These are phyloP conservation scores for Grus americana DNA, from an alignment of 2,113 vertebrate species.

Conservation along the genomic window DNA sequence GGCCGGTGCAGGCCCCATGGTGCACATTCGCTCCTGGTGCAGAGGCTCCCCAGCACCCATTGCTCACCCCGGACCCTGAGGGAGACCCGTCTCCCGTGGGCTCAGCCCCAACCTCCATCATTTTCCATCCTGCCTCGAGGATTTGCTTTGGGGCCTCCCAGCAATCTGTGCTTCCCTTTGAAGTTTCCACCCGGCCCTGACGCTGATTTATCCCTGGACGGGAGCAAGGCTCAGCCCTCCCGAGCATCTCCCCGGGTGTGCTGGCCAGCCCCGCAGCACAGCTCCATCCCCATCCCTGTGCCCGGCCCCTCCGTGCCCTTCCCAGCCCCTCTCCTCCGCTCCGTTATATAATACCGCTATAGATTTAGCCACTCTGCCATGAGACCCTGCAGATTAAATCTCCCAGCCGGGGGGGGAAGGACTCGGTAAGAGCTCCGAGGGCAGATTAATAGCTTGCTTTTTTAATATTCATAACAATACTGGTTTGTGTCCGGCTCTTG, in stretches of 20 bases:
- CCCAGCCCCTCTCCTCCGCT: constrained; percentile 20
- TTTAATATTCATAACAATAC: constrained; percentile 70
- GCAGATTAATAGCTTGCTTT: constrained; percentile 65
- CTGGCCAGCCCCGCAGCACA: accelerated
- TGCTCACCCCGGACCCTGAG: not conserved
- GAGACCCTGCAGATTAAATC: constrained; percentile 72
- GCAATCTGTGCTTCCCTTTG: not conserved
- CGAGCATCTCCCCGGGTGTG: not conserved
- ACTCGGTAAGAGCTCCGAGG: not conserved
- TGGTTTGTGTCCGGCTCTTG: constrained; percentile 42
- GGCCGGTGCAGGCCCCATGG: not conserved
- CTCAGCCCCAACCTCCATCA: not conserved
- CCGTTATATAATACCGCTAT: constrained; percentile 62
- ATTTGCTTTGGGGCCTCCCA: not conserved
- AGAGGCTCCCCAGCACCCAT: not conserved
- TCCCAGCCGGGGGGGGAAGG: not conserved
- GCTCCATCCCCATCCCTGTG: not conserved
- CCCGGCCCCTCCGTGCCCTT: not conserved
- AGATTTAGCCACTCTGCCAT: constrained; percentile 68
- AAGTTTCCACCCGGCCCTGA: not conserved
- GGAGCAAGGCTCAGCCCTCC: not conserved
- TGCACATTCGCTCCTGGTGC: not conserved
- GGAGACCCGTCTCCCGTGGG: not conserved
- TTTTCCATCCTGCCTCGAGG: not conserved
- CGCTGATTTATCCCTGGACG: not conserved